Conservation (phyloP, 2,888 invertebrate species). For the Lycia hirtaria region DNA sequence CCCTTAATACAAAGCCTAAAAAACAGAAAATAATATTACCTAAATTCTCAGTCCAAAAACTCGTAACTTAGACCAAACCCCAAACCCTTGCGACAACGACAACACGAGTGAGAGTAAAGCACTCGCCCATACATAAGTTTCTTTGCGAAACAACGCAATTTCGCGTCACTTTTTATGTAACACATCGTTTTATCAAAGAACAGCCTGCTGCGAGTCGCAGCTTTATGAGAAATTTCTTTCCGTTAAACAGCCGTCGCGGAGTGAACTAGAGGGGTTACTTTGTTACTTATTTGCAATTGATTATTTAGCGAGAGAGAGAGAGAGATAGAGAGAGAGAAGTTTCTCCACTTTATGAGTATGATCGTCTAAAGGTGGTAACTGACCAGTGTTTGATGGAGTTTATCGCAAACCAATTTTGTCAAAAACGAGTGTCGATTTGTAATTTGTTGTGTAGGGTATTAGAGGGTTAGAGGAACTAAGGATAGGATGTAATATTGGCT, state of each 20-base stretch:
- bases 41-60: neutral
- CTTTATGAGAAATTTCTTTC: constrained; percentile 59
- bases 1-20: no score
- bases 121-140: constrained; percentile 53
- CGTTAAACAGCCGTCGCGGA: constrained; percentile 44
- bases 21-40: neutral
- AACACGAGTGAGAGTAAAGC: constrained; percentile 36
- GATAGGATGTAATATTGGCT: no score
- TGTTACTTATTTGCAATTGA: neutral
- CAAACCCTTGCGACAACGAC: constrained; percentile 48
- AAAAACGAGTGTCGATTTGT: no score
- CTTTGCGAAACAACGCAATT: constrained; percentile 68
- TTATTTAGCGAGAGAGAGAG: neutral
- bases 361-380: no score
- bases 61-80: constrained; percentile 38
- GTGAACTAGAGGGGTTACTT: constrained; percentile 5
- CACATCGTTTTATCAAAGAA: constrained; percentile 61
- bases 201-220: constrained; percentile 52
- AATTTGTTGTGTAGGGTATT: no score
- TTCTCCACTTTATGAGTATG: neutral
- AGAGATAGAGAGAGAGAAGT: neutral
- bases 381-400: no score
- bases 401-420: no score
- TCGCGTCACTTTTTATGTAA: constrained; percentile 61
- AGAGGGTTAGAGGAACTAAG: no score